Evolutionary conservation across 1,140 invertebrate genomes (phyloP).

Genomic region (Heterodera schachtii): DNA sequence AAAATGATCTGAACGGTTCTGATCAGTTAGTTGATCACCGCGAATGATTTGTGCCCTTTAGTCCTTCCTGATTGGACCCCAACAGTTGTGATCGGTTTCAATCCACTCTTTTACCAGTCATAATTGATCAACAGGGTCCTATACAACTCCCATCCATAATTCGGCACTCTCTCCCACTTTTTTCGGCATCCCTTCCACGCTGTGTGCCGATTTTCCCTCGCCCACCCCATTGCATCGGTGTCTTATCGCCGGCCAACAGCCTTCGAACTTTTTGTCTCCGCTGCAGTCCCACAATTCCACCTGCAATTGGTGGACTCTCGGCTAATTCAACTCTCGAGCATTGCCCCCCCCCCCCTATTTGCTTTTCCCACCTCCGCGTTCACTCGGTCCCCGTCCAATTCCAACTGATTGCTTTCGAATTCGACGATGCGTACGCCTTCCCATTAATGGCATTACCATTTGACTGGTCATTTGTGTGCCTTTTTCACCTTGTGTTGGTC

Average conservation of each 20-base stretch:
- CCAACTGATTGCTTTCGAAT: slow-evolving; percentile 72
- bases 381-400: slow-evolving; percentile 68
- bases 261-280: slow-evolving; percentile 72
- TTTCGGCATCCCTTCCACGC: too few relatives aligned
- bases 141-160: too few relatives aligned
- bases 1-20: slow-evolving; percentile 68
- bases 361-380: slow-evolving; percentile 68
- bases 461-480: not conserved
- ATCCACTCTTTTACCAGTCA: too few relatives aligned
- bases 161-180: too few relatives aligned
- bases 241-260: slow-evolving; percentile 78
- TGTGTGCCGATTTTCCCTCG: too few relatives aligned
- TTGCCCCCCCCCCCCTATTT: not conserved
- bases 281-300: slow-evolving; percentile 77
- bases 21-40: not conserved
- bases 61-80: too few relatives aligned
- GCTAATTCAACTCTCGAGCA: not conserved
- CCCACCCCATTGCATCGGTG: slow-evolving; percentile 74
- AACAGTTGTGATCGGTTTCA: too few relatives aligned
- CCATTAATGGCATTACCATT: slow-evolving; percentile 17
- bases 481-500: slow-evolving; percentile 72
- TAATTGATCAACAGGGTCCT: too few relatives aligned
- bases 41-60: too few relatives aligned
- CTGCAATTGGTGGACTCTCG: not conserved
- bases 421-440: slow-evolving; percentile 72